Base-by-base conservation (phyloP, 2,113 vertebrate genomes). In the Hemiscyllium ocellatum region DNA sequence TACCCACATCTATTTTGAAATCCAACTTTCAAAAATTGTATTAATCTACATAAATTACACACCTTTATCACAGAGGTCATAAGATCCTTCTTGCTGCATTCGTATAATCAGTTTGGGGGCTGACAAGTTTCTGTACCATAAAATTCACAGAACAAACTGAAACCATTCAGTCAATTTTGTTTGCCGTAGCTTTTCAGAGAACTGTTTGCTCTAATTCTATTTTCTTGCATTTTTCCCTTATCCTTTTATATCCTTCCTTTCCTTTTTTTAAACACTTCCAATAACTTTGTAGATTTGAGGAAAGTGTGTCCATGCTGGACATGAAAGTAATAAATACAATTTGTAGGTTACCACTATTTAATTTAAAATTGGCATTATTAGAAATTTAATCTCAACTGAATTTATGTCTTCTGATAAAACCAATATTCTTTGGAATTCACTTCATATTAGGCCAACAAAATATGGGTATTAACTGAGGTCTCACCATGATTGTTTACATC, bases 281-380 rank as follows among this genome's bases (percentile, higher is more conserved):
- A n/a, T 37, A 66, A 91, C 33, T n/a, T n/a, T 37, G 61, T 33
- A 68, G 68, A 95, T 37, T 56, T 89, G 8, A 50, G 68, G 66
- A 29, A 95, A 68, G 72, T 50, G 52, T 22, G 12, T 72, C 24
- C 37, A 95, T 95, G 69, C 24, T 72, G 26, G 42, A 50, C 72
- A 20, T 72, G 94, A 50, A 69, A 72, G 4, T 72, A 47, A 26
- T 29, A 10, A 29, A 24, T 26, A 24, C 47, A 72, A 76, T 72
- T 95, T 76, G 42, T 26, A 52, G 68, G 37, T 72, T 22, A 37
- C 12, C 68, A 37, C 29, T 66, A 93, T 37, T 29, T 95, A 26
- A 76, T 26, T 95, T 50, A 95, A 70, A 93, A 72, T 42, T 95
- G 22, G 26, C 12, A 95, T 76, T 95, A 95, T 72, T 95, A 26